Base-by-base conservation (phyloP, 92 coral and sea anemone genomes). In the Parazoanthus darwini region DNA sequence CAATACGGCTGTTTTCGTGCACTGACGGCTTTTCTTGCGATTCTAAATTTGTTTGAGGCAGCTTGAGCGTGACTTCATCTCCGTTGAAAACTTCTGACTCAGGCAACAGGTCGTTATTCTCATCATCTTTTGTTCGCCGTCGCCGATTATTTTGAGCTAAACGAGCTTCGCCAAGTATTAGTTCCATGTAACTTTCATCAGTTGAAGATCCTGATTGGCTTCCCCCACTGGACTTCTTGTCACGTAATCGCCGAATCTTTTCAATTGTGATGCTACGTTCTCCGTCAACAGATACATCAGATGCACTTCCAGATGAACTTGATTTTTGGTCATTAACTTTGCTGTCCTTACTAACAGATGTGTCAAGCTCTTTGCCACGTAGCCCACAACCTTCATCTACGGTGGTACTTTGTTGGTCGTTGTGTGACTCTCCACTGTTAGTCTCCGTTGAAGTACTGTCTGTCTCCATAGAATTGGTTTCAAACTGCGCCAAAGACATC, bases 401-500 rank as follows among this genome's bases (percentile, higher is more conserved):
- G 29, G 9, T 50, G 25, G 78, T 42, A 73, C 5, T 50, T 6
- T 51, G 25, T 4, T 46, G 43, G 50, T 71, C 59, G 9, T 25
- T 50, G 65, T 51, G 15, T 71, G 33, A 16, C 39, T 42, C 58
- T 63, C 26, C 26, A 3, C 44, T 50, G 8, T 46, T 73, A 84
- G 8, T 50, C 14, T 9, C 77, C 4, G 79, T 6, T 71, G 87
- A 20, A 15, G 72, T 44, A 16, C 43, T 42, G 35, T 81, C 85
- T 33, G 85, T 48, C 26, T 84, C 79, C 37, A 33, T 48, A 18
- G 67, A 36, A 46, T 84, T 56, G 43, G 65, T 70, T 33, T 84
- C 79, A 72, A 84, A 84, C 87, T 84, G 87, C 16, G 79, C 87
- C 66, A 84, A 84, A 6, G 87, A 84, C 87, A 84, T 84, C 87